Base-by-base conservation (phyloP, 2,888 invertebrate genomes). In the Cepaea hortensis region DNA sequence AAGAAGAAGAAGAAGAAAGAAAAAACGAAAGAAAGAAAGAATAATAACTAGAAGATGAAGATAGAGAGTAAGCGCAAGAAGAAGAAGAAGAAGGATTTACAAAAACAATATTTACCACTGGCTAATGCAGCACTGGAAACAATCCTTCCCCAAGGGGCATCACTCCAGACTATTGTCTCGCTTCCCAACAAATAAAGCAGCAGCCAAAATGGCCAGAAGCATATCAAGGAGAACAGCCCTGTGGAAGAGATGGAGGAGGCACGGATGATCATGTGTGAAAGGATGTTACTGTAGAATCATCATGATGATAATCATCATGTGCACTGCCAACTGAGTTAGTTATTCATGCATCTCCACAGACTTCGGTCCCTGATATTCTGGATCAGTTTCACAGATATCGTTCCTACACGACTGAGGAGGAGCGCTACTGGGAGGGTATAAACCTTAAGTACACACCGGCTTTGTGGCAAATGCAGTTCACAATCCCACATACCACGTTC, bases 141-240 rank as follows among this genome's bases (percentile, higher is more conserved):
- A 90, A 98, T 95, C 91, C 97, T 96, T 81, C 96, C 95, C 98
- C 98, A 98, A 4, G 98, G 98, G 94, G 98, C 96, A 89, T 96
- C 96, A 88, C 96, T 96, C 95, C 97, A 97, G 84, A 96, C 96
- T 91, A 98, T 96, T 9, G 80, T 77, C 95, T 99, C 99, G 0
- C 96, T 96, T 86, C 97, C 97, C 72, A 97, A 97, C 91, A 98
- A 96, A 94, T 97, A 97, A n/a, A 98, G 95, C 48, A 97, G 96
- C 88, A 98, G 95, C 92, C 97, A 97, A 83, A 98, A 95, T 23
- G 98, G 98, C 98, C 98, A 98, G 92, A 98, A 95, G 87, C 98
- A 95, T 9, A 97, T 95, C 46, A 97, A 97, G 95, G 98, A 98
- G 93, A 98, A 96, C 90, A 98, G 95, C 79, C 98, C 92, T 92